Percentiles rank a stretch among this genome's conserved stretches.
Conservation (phyloP, 2,888 invertebrate species). For the Choreutis nemorana region DNA sequence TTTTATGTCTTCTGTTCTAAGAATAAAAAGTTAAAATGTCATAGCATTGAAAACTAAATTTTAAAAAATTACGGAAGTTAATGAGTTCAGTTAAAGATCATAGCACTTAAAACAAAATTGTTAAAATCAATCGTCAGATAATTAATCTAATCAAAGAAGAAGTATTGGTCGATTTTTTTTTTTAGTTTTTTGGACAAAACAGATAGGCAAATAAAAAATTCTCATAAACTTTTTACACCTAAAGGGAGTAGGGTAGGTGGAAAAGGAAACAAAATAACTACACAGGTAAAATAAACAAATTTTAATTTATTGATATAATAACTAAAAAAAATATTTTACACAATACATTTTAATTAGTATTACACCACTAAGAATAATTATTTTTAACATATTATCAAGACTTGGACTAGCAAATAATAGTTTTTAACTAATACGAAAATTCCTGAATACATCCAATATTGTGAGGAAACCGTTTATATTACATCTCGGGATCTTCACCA, state of each 20-base stretch:
- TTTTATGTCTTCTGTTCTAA: too few relatives aligned
- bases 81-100: too few relatives aligned
- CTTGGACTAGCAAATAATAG: slow-evolving; percentile 64
- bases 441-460: slow-evolving; percentile 11
- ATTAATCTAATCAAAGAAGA: too few relatives aligned
- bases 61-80: too few relatives aligned
- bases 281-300: slow-evolving; percentile 59
- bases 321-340: slow-evolving; percentile 64
- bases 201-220: slow-evolving; percentile 1
- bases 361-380: slow-evolving; percentile 63
- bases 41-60: too few relatives aligned
- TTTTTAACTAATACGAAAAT: slow-evolving; percentile 39
- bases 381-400: slow-evolving; percentile 59
- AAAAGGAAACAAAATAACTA: slow-evolving; percentile 28
- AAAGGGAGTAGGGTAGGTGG: too few relatives aligned
- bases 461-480: background rate
- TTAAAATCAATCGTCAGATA: too few relatives aligned
- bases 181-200: background rate
- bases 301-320: slow-evolving; percentile 65
- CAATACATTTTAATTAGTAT: slow-evolving; percentile 65
- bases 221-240: too few relatives aligned
- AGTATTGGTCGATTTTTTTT: too few relatives aligned
- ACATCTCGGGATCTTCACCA: background rate
- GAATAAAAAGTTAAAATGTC: too few relatives aligned
- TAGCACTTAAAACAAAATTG: too few relatives aligned